phyloP scores from a whole-genome alignment of 2,797 vertebrate genomes.

The Huso huso region DNA sequence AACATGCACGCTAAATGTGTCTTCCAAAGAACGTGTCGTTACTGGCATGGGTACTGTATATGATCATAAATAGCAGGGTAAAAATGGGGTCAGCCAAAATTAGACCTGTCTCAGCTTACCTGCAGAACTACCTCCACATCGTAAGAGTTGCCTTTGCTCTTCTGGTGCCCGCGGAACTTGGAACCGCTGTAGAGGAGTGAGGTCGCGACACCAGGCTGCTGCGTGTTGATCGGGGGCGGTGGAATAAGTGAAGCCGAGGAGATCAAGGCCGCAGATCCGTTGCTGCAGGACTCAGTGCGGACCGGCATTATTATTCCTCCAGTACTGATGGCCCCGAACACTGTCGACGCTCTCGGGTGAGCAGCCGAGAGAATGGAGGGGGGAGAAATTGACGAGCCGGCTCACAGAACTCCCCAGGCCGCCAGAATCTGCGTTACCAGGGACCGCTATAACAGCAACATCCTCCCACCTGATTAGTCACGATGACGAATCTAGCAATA shows the following conservation, averaged over 20 bases:
- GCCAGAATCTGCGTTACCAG: constrained; percentile 40
- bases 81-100: too few relatives aligned
- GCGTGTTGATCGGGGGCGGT: constrained; percentile 89
- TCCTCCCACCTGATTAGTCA: constrained; percentile 40
- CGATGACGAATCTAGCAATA: constrained; percentile 7
- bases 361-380: constrained; percentile 33
- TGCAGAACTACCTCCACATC: constrained; percentile 94
- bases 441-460: constrained; percentile 36
- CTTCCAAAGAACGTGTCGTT: too few relatives aligned
- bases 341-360: constrained; percentile 44
- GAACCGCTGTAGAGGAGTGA: constrained; percentile 91
- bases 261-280: constrained; percentile 50
- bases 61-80: too few relatives aligned
- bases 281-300: constrained; percentile 60
- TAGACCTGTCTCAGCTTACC: constrained; percentile 51
- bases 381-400: constrained; percentile 25
- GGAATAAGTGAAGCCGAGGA: constrained; percentile 75
- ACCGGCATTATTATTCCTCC: constrained; percentile 71
- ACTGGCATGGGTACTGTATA: too few relatives aligned
- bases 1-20: too few relatives aligned
- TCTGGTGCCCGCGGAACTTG: constrained; percentile 91
- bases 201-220: constrained; percentile 84
- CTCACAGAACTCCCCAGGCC: constrained; percentile 30
- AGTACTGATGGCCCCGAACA: constrained; percentile 53
- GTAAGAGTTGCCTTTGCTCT: constrained; percentile 95